These are phyloP conservation scores for Molossus molossus DNA, from an alignment of 2,797 vertebrate species.

Conservation along the genomic window DNA sequence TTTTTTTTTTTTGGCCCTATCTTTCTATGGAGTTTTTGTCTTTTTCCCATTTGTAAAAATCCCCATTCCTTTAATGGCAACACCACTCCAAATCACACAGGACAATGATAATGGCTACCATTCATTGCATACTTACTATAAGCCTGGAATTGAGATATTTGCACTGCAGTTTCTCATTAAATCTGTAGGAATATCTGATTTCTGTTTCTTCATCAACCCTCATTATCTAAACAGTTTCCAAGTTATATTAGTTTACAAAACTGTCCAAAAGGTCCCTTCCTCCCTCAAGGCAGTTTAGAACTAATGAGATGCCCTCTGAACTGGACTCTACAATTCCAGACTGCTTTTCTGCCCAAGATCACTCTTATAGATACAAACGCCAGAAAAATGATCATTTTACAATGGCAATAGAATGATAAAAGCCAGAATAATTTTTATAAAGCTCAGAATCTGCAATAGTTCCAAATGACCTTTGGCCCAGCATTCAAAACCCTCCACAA, in stretches of 20 bases:
- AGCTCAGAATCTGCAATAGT: background rate
- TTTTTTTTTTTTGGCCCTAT: background rate
- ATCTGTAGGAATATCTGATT: background rate
- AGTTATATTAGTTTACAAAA: background rate
- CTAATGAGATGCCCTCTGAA: background rate
- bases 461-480: background rate
- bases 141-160: background rate
- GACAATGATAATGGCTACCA: background rate
- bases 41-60: constrained; percentile 20
- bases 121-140: background rate
- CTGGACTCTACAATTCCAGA: background rate
- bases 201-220: background rate
- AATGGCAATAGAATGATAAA: background rate
- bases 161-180: background rate
- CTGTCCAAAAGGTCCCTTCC: background rate
- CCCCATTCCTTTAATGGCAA: background rate
- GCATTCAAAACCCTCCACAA: background rate
- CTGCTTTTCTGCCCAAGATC: background rate
- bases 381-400: background rate
- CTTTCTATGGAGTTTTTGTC: background rate
- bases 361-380: background rate
- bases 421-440: background rate
- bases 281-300: background rate
- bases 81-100: background rate
- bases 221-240: background rate